These are phyloP conservation scores for Daphoenositta chrysoptera DNA, from an alignment of 2,113 vertebrate genomes.

Conservation along the genomic window DNA sequence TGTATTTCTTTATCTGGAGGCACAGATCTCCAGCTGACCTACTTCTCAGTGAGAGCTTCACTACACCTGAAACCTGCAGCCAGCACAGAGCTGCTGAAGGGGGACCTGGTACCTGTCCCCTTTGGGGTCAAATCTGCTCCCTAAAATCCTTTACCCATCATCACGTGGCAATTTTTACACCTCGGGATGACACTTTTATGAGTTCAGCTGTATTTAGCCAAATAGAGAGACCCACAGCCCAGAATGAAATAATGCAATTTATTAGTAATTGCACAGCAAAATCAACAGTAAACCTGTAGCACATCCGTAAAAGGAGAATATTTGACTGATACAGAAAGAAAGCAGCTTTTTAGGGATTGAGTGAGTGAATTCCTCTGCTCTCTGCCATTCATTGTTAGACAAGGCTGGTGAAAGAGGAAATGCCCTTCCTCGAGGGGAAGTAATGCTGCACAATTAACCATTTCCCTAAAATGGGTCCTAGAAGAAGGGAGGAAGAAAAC, in stretches of 20 bases:
- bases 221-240: not conserved
- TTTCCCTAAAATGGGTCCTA: not conserved
- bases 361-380: not conserved
- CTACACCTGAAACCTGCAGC: not conserved
- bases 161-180: fast-evolving
- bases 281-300: not conserved
- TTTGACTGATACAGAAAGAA: not conserved
- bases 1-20: not conserved
- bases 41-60: not conserved
- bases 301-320: not conserved
- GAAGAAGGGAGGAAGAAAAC: not conserved
- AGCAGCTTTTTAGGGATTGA: not conserved
- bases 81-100: not conserved
- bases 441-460: not conserved
- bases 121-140: not conserved
- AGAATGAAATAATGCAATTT: conserved; percentile 42
- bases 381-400: fast-evolving
- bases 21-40: not conserved
- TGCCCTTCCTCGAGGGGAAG: not conserved
- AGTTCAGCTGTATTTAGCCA: not conserved
- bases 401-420: not conserved
- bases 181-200: not conserved
- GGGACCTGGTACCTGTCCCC: fast-evolving
- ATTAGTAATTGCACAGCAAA: conserved; percentile 33
- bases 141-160: not conserved